Percentiles rank a stretch among this genome's conserved stretches.
phyloP scores from a whole-genome alignment of 2,888 invertebrate species.

The Chrysolina oricalcia region DNA sequence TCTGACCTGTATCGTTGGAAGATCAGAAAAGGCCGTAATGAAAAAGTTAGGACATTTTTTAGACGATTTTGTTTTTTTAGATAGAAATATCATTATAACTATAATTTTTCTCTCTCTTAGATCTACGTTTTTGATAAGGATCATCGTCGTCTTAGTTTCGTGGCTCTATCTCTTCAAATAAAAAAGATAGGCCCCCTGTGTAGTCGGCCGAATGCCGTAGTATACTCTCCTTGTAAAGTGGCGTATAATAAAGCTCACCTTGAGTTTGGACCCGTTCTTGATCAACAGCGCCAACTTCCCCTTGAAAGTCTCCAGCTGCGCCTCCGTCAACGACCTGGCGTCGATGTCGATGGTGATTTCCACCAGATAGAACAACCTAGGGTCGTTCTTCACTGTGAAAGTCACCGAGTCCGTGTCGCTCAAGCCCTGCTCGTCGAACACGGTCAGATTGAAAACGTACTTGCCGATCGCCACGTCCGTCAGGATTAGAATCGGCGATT shows the following conservation, averaged over 20 bases:
- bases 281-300: constrained; percentile 87
- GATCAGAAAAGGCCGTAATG: too few relatives aligned
- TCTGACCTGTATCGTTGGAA: too few relatives aligned
- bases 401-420: constrained; percentile 88
- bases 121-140: too few relatives aligned
- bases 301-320: constrained; percentile 83
- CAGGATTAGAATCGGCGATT: constrained; percentile 84
- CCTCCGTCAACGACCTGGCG: constrained; percentile 79
- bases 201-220: too few relatives aligned
- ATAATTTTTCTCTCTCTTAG: too few relatives aligned
- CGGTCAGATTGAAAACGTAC: constrained; percentile 92
- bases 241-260: constrained; percentile 60
- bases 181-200: too few relatives aligned
- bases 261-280: constrained; percentile 80
- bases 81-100: too few relatives aligned
- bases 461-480: constrained; percentile 89
- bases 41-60: too few relatives aligned
- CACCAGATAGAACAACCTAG: constrained; percentile 82
- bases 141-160: too few relatives aligned
- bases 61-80: too few relatives aligned
- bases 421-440: constrained; percentile 91
- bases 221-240: too few relatives aligned
- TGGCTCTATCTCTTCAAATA: too few relatives aligned
- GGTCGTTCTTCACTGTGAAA: constrained; percentile 87
- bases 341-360: constrained; percentile 88